Evolutionary conservation across 2,888 invertebrate species (phyloP), one percentile per base, ranked within the genome.

Genomic region (Cryptocheilus praepositus): DNA sequence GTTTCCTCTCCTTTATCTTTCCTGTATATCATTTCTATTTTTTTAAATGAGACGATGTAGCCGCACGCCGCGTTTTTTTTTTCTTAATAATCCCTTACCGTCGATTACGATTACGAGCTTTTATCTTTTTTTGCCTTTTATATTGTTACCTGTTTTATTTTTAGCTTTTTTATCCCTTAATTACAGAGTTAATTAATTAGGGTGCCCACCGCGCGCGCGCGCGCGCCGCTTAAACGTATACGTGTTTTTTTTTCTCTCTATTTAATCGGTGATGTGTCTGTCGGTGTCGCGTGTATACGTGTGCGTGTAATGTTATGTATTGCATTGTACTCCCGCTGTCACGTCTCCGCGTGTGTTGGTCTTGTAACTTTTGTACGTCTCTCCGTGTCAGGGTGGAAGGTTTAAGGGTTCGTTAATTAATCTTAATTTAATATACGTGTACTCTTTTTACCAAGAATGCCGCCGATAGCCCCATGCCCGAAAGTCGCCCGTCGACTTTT

Each of bases 121-220:
- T 11, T 46, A 59, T 59, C 51, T 72, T 69, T 67, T 67, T 69
- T 70, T 68, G 53, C 49, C 54, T 68, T 74, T 73, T 72, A 76
- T 77, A 69, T 61, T 62, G 66, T 70, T 25, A 45, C 7, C 45
- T 4, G 45, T 45, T n/a, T 69, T 67, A 74, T 61, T 64, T 73
- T 69, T 63, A 11, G 11, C 36, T 4, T 36, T 7, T 11, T 11
- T 11, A 36, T 36, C 36, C 70, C 73, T 76, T 77, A 82, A 83
- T 83, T 79, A 80, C 67, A 74, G 74, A 75, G 70, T 76, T 59
- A 74, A 69, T 77, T 66, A 74, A 69, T 77, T 66, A 59, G 45
- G 51, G 70, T 68, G 70, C 52, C 61, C 56, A 7, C 45, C 51
- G 65, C 65, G 25, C 51, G 61, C 60, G 49, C 16, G 49, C 49